phyloP scores from a whole-genome alignment of 2,888 invertebrate species.

The Pollenia griseotomentosa region DNA sequence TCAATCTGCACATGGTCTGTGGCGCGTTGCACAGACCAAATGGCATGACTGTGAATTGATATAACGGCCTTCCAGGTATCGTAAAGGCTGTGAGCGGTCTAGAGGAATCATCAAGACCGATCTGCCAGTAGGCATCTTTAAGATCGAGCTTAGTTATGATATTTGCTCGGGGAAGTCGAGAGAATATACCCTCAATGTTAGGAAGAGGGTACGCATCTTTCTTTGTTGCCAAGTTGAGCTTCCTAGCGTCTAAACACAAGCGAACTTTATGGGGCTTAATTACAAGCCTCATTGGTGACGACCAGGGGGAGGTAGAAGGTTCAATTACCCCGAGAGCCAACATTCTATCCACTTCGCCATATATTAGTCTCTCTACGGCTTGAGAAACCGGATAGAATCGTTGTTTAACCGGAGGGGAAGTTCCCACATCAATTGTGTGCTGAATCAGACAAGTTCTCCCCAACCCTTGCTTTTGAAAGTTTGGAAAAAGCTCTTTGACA shows the following conservation, averaged over 20 bases:
- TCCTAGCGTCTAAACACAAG: conserved; percentile 28
- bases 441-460: not conserved
- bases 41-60: conserved; percentile 17
- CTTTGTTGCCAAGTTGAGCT: not conserved
- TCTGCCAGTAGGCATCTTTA: conserved; percentile 40
- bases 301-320: not conserved
- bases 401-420: not conserved
- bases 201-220: not conserved
- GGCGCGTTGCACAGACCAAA: not conserved
- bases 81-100: conserved; percentile 39
- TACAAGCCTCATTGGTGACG: not conserved
- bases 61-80: conserved; percentile 23
- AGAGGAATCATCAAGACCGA: not conserved
- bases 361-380: not conserved
- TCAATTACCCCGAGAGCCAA: not conserved
- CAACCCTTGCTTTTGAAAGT: not conserved
- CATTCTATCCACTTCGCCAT: conserved; percentile 12
- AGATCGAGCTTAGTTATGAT: conserved; percentile 21
- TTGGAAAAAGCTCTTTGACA: not conserved
- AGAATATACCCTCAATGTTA: not conserved
- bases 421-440: conserved; percentile 1
- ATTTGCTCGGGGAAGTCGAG: not conserved
- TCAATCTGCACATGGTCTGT: conserved; percentile 8
- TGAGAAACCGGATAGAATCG: conserved; percentile 2
- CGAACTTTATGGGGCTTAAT: conserved; percentile 16